phyloP scores from a whole-genome alignment of 35 echinoderm and acorn worm species.

The Lytechinus variegatus region DNA sequence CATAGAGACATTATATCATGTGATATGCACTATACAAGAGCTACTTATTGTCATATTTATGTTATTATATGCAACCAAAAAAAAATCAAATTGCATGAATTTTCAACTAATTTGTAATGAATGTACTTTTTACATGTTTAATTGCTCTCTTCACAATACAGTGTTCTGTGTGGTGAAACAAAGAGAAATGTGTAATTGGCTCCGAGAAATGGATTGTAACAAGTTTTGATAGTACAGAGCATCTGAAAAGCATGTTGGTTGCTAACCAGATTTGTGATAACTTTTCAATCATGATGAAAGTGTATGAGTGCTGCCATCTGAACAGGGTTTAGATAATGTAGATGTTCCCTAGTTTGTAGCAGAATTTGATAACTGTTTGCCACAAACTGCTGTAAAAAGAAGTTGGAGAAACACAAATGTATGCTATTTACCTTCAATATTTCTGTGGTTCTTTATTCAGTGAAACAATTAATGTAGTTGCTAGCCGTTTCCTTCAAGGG shows the following conservation, averaged over 20 bases:
- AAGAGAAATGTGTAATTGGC: no score
- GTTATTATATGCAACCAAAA: no score
- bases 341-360: background rate
- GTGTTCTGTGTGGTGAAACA: no score
- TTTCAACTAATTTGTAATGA: no score
- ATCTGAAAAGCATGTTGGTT: background rate
- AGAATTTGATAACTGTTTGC: background rate
- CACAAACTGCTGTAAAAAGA: background rate
- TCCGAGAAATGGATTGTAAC: no score
- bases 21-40: no score
- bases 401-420: background rate
- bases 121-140: no score
- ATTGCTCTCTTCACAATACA: no score
- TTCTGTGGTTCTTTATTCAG: background rate
- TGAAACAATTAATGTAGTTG: background rate
- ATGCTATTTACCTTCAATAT: background rate
- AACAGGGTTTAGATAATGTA: background rate
- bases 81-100: no score
- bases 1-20: no score
- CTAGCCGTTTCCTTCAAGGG: background rate
- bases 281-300: background rate
- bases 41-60: no score
- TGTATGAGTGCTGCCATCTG: background rate
- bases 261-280: background rate
- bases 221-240: background rate